phyloP scores from a whole-genome alignment of 2,888 invertebrate species.

The Tipula vernalis region DNA sequence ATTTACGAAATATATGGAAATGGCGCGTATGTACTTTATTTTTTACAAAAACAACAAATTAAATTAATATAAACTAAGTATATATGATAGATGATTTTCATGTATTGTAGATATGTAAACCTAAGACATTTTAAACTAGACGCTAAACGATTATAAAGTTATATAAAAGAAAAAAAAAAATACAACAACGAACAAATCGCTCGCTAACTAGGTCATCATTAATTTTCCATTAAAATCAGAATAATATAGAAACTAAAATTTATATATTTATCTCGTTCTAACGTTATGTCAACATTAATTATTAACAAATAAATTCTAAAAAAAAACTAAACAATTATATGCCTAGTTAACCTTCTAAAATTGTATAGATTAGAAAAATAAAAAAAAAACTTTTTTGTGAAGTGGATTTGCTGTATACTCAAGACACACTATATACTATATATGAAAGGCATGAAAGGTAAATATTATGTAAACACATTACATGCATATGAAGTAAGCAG shows the following conservation, averaged over 20 bases:
- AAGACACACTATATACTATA: not conserved
- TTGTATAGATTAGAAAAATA: not conserved
- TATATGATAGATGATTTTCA: not conserved
- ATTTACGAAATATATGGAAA: not conserved
- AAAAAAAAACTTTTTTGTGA: not conserved
- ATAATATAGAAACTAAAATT: not conserved
- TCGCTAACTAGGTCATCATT: not conserved
- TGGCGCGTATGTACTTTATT: not conserved
- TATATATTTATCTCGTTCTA: not conserved
- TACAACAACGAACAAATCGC: not conserved
- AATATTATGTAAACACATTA: not conserved
- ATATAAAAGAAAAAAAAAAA: not conserved
- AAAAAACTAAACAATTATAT: not conserved
- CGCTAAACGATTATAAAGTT: not conserved
- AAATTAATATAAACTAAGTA: not conserved
- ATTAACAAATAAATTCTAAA: constrained; percentile 4
- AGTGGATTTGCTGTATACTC: not conserved
- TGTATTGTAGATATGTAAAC: not conserved
- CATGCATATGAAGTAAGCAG: not conserved
- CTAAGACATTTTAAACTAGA: not conserved
- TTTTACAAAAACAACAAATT: not conserved
- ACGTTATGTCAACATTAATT: not conserved
- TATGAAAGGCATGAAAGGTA: not conserved
- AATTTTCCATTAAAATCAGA: constrained; percentile 4
- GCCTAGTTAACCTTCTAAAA: constrained; percentile 4